Conservation (phyloP, 1,140 invertebrate species). For the Papilio dardanus region DNA sequence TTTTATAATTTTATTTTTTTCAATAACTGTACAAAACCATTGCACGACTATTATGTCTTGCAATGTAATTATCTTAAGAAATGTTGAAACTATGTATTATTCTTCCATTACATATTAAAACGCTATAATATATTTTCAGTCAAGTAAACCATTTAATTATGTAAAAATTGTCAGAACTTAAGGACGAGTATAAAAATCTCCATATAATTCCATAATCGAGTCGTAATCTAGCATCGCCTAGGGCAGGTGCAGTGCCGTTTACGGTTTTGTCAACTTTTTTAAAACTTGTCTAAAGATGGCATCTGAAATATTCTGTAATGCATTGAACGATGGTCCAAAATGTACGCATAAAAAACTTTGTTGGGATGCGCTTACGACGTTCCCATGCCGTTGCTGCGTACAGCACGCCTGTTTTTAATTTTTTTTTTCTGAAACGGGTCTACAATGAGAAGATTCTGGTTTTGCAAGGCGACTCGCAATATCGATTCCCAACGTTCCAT, state of each 20-base stretch:
- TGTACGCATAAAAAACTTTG: constrained; percentile 55
- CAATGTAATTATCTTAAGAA: too few species aligned
- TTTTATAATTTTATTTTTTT: too few species aligned
- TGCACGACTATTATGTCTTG: too few species aligned
- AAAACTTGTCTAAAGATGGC: constrained; percentile 40
- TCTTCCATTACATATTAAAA: background rate
- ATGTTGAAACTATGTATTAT: too few species aligned
- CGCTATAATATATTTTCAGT: background rate
- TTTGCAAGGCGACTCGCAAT: constrained; percentile 75
- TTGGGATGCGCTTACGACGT: constrained; percentile 64
- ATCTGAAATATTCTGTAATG: constrained; percentile 61
- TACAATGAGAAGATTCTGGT: constrained; percentile 79
- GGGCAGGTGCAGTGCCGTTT: constrained; percentile 74
- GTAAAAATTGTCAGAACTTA: background rate
- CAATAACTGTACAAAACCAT: background rate
- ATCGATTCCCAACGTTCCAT: constrained; percentile 62
- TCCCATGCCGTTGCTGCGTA: constrained; percentile 76
- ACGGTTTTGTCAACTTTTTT: constrained; percentile 66
- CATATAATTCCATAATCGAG: constrained; percentile 42
- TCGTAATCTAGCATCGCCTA: constrained; percentile 59
- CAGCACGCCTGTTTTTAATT: constrained; percentile 63
- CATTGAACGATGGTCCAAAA: constrained; percentile 57
- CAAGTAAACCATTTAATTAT: background rate
- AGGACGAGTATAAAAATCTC: constrained; percentile 37
- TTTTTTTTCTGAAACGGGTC: constrained; percentile 75